Conservation (phyloP, 2,797 vertebrate species). For the Vireo griseus region DNA sequence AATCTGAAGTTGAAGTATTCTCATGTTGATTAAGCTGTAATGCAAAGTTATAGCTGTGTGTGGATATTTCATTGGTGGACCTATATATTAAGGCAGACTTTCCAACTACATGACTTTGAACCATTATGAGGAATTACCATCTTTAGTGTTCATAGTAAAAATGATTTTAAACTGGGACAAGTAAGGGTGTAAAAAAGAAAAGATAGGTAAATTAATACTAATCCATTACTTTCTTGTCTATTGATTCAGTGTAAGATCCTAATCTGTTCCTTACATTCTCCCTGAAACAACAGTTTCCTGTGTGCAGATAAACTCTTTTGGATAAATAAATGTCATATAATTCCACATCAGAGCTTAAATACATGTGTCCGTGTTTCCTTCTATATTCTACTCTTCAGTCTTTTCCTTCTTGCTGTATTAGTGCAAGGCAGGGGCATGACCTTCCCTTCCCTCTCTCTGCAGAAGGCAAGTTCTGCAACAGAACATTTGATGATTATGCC, state of each 20-base stretch:
- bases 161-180: not conserved
- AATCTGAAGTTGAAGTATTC: conserved; percentile 28
- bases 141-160: not conserved
- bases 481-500: conserved; percentile 78
- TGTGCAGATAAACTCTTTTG: not conserved
- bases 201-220: not conserved
- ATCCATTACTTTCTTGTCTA: not conserved
- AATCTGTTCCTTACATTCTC: not conserved
- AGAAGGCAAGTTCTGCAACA: conserved; percentile 78
- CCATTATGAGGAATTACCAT: not conserved
- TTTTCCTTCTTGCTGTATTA: not conserved
- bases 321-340: not conserved
- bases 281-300: not conserved
- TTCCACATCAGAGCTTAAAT: not conserved
- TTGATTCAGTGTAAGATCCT: not conserved
- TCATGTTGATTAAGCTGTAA: conserved; percentile 43
- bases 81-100: not conserved
- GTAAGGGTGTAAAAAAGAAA: not conserved
- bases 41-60: conserved; percentile 3
- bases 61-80: not conserved
- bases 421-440: not conserved
- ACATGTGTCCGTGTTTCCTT: rapidly evolving
- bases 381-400: not conserved
- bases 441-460: not conserved
- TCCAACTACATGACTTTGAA: not conserved